These are phyloP conservation scores for Colletes collaris DNA, from an alignment of 2,888 invertebrate species.

Conservation along the genomic window DNA sequence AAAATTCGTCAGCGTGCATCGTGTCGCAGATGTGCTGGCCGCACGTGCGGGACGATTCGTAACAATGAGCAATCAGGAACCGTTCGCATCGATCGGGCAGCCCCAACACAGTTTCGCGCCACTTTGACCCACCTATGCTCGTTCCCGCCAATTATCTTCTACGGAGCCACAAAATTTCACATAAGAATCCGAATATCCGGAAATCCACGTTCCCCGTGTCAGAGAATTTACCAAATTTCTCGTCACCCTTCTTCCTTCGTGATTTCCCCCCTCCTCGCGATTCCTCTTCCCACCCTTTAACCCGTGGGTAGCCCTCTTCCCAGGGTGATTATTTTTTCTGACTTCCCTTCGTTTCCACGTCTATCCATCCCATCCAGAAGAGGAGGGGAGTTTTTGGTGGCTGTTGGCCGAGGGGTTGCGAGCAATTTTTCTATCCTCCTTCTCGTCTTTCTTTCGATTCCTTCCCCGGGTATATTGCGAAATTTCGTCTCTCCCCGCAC, in stretches of 20 bases:
- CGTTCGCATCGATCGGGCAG: slow-evolving; percentile 4
- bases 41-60: slow-evolving; percentile 7
- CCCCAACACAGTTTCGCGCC: slow-evolving; percentile 8
- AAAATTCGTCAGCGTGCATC: too few species aligned
- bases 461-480: slow-evolving; percentile 60
- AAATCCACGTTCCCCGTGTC: background rate
- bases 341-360: slow-evolving; percentile 43
- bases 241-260: background rate
- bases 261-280: background rate
- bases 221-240: background rate
- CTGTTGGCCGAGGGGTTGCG: slow-evolving; percentile 63
- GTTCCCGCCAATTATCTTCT: too few species aligned
- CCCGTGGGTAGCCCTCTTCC: slow-evolving; percentile 1
- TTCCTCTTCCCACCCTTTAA: background rate
- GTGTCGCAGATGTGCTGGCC: slow-evolving; percentile 15
- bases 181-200: too few species aligned
- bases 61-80: slow-evolving; percentile 19
- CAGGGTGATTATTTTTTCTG: slow-evolving; percentile 40
- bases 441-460: slow-evolving; percentile 18
- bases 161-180: too few species aligned
- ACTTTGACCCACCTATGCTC: background rate
- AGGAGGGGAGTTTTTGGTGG: slow-evolving; percentile 39
- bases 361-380: slow-evolving; percentile 38
- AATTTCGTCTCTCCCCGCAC: slow-evolving; percentile 63
- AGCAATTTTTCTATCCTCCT: slow-evolving; percentile 66